phyloP scores from a whole-genome alignment of 2,888 invertebrate species.

The Galeopsomyia nigrocyanea region DNA sequence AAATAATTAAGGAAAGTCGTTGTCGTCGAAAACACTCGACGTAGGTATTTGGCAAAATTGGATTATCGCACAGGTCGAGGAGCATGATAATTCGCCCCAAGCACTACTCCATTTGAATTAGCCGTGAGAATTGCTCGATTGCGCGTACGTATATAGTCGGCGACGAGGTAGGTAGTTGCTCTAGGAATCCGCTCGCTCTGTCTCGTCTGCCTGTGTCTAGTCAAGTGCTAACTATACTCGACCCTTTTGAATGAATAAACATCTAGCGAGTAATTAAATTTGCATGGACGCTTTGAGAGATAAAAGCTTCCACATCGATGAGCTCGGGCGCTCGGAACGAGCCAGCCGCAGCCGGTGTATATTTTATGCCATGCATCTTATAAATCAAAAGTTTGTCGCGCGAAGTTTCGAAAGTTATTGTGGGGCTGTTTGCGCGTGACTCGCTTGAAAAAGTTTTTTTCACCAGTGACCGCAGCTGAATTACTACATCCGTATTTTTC shows the following conservation, averaged over 20 bases:
- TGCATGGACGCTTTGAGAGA: neutral
- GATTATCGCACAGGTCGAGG: slow-evolving; percentile 26
- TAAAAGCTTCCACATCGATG: no score
- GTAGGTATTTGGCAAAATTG: slow-evolving; percentile 19
- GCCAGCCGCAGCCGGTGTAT: no score
- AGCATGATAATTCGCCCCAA: slow-evolving; percentile 14
- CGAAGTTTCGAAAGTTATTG: no score
- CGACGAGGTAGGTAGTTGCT: slow-evolving; percentile 1
- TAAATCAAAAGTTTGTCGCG: no score
- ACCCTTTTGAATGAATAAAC: neutral
- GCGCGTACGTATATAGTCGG: neutral
- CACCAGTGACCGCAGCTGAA: no score
- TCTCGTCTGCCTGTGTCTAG: neutral
- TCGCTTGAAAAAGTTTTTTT: no score
- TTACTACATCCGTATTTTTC: no score
- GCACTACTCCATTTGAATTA: neutral
- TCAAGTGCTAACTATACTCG: no score
- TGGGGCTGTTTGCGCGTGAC: no score
- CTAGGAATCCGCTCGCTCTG: neutral
- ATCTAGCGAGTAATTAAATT: neutral
- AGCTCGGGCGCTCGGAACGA: no score
- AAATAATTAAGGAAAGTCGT: slow-evolving; percentile 7
- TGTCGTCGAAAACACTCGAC: neutral
- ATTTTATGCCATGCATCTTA: no score
- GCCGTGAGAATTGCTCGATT: slow-evolving; percentile 24